Evolutionary conservation across 2,797 vertebrate species (phyloP).

Genomic region (Channallabes apus): DNA sequence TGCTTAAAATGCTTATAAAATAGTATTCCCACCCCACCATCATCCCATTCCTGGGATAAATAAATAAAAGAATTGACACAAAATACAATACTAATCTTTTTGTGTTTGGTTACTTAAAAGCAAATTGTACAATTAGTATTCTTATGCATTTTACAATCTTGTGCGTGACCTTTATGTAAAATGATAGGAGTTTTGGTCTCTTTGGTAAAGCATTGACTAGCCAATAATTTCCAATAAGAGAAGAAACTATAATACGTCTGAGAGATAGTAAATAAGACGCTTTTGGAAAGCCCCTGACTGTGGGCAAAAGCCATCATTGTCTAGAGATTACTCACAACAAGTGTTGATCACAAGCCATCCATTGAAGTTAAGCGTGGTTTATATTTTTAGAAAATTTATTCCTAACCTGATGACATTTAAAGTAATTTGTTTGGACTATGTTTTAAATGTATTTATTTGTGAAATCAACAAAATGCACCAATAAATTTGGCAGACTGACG

Average conservation of each 20-base stretch:
- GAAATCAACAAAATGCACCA: not conserved
- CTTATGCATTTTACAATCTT: not conserved
- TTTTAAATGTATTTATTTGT: not conserved
- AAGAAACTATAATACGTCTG: not conserved
- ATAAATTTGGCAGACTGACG: not conserved
- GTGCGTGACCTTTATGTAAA: not conserved
- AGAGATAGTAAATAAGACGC: not conserved
- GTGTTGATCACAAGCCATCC: not conserved
- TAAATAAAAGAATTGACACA: too few species aligned
- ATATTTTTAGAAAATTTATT: not conserved
- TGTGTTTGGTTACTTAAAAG: too few species aligned
- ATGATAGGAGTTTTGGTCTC: not conserved
- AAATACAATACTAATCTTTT: too few species aligned
- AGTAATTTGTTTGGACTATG: not conserved
- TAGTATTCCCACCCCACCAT: not conserved
- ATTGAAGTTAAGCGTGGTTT: not conserved
- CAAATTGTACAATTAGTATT: not conserved
- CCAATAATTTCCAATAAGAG: not conserved
- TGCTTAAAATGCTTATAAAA: not conserved
- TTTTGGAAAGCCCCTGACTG: conserved; percentile 3
- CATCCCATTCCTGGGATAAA: not conserved
- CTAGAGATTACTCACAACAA: not conserved
- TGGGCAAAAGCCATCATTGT: not conserved
- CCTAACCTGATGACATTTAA: not conserved
- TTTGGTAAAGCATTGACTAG: not conserved